These are phyloP conservation scores for Listrodromus nycthemerus DNA, from an alignment of 2,888 invertebrate species.

Conservation along the genomic window DNA sequence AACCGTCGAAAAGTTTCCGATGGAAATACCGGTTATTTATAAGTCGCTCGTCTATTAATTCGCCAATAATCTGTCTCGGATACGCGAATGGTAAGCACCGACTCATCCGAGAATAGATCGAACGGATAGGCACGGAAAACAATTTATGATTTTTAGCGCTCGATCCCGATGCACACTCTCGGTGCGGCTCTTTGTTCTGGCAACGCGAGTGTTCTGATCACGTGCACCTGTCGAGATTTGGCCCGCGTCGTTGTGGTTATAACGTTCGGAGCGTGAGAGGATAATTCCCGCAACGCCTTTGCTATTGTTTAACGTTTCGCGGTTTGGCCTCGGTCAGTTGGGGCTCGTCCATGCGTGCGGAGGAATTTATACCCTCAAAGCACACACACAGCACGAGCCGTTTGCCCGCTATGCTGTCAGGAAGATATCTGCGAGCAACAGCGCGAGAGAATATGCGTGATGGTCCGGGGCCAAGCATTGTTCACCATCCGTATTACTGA, in stretches of 20 bases:
- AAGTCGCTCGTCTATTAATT: neutral
- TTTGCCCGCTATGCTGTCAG: slow-evolving; percentile 46
- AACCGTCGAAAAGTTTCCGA: neutral
- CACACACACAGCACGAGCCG: slow-evolving; percentile 16
- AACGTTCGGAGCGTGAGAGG: slow-evolving; percentile 27
- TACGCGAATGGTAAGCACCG: neutral
- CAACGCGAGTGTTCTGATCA: slow-evolving; percentile 32
- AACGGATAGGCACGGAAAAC: neutral
- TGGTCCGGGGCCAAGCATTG: slow-evolving; percentile 3
- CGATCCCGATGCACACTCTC: slow-evolving; percentile 38
- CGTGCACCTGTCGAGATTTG: slow-evolving; percentile 55
- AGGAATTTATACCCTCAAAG: slow-evolving; percentile 48
- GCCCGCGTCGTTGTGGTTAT: neutral
- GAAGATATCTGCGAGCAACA: slow-evolving; percentile 21
- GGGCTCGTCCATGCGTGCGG: slow-evolving; percentile 52
- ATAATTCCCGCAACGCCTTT: slow-evolving; percentile 40
- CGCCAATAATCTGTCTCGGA: neutral
- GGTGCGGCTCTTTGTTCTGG: neutral
- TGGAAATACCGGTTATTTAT: neutral
- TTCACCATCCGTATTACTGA: slow-evolving; percentile 2
- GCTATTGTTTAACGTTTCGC: slow-evolving; percentile 60
- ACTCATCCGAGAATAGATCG: slow-evolving; percentile 30
- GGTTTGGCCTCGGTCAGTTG: slow-evolving; percentile 52
- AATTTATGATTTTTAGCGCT: slow-evolving; percentile 18
- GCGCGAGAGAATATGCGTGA: slow-evolving; percentile 11